These are phyloP conservation scores for Scytalopus superciliaris DNA, from an alignment of 2,113 vertebrate genomes.

Conservation along the genomic window DNA sequence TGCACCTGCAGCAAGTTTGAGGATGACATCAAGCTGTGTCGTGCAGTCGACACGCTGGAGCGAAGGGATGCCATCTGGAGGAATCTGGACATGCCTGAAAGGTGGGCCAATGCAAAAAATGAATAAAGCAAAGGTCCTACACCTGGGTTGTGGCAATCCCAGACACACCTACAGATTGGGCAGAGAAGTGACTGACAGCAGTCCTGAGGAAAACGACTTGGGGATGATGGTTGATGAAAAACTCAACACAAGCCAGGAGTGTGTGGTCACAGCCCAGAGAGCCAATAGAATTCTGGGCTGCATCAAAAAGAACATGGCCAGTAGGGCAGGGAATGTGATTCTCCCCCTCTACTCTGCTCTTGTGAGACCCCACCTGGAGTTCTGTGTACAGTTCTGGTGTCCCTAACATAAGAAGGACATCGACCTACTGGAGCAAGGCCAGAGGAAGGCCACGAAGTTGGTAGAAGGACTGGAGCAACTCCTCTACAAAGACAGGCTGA, in stretches of 20 bases:
- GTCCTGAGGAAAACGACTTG: neutral
- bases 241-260: neutral
- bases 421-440: neutral
- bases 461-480: neutral
- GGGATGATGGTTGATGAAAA: accelerated
- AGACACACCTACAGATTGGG: neutral
- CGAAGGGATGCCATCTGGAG: neutral
- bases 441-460: neutral
- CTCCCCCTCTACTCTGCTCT: neutral
- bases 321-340: neutral
- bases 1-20: neutral
- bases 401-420: neutral
- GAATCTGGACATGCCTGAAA: neutral
- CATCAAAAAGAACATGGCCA: neutral
- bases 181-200: neutral
- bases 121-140: accelerated
- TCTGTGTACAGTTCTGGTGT: neutral
- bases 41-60: neutral
- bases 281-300: accelerated
- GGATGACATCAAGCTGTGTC: neutral
- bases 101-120: neutral
- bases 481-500: neutral
- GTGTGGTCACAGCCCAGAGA: neutral
- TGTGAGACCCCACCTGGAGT: neutral
- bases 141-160: neutral